Evolutionary conservation across 2,888 invertebrate species (phyloP).

Genomic region (Mesoligia furuncula): DNA sequence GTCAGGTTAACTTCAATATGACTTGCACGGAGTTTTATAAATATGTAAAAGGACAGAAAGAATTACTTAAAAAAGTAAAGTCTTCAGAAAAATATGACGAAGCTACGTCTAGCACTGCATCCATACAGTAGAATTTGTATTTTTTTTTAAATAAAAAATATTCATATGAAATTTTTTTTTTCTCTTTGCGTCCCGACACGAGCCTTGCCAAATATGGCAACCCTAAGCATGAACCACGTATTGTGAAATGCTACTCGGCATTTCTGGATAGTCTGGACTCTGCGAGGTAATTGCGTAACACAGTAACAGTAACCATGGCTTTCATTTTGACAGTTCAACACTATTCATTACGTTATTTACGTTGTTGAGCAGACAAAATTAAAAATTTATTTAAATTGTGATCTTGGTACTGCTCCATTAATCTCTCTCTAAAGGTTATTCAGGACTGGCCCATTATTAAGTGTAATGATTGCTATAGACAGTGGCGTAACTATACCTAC

Average conservation of each 20-base stretch:
- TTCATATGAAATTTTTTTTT: background rate
- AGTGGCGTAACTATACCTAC: no score
- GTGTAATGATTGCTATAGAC: background rate
- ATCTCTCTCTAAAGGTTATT: background rate
- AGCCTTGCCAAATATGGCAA: slow-evolving; percentile 21
- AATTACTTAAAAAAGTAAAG: slow-evolving; percentile 16
- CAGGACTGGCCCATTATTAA: background rate
- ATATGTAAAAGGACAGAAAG: slow-evolving; percentile 19
- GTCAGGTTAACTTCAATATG: slow-evolving; percentile 49
- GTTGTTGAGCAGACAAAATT: no score
- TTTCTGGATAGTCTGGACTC: background rate
- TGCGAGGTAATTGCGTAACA: no score
- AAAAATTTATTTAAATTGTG: no score
- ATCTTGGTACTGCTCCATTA: background rate
- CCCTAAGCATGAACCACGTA: slow-evolving; percentile 1
- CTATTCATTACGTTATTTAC: no score
- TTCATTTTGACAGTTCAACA: no score
- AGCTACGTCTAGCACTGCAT: slow-evolving; percentile 20
- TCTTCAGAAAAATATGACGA: slow-evolving; percentile 16
- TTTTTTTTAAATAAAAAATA: slow-evolving; percentile 3
- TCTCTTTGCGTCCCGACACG: slow-evolving; percentile 5
- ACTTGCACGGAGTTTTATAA: slow-evolving; percentile 51
- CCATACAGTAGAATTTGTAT: slow-evolving; percentile 4
- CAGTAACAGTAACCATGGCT: no score
- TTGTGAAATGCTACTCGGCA: background rate